Evolutionary conservation across 2,888 invertebrate genomes (phyloP), one percentile per base, ranked within the genome.

Genomic region (Leuctra nigra): DNA sequence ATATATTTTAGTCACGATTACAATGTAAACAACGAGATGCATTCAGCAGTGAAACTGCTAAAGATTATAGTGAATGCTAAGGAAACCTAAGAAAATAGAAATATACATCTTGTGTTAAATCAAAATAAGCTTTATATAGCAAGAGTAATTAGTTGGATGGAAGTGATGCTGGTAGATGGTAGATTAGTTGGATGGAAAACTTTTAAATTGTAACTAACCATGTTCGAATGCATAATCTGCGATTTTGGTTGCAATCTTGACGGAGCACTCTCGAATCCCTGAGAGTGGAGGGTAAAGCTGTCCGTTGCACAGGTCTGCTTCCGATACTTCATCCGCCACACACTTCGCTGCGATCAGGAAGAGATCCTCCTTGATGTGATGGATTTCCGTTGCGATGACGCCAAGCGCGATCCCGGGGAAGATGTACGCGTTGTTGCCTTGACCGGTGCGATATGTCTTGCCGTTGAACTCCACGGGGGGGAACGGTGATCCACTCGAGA

Each of bases 371-470:
- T 87, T 86, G 68, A 99, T 93, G 68, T 95, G 94, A 69, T 93
- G 89, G 4, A 94, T 88, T 56, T 92, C 90, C 25, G 94, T 91
- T 14, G 87, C 84, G 63, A 97, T 91, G 7, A 94, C 90, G 7
- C 96, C 99, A 18, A 99, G 80, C 9, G 95, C 96, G 55, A 96
- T 78, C 4, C 98, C 99, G 0, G 98, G 98, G 78, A 94, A 96
- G 67, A 97, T 95, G 73, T 97, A 97, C 0, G 96, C 91, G 73
- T 97, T 97, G 74, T 96, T 97, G 59, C 98, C 98, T 72, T 99
- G 99, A 0, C 99, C 98, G 0, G 98, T 91, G 63, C 83, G 79
- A 73, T 78, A 94, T 3, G 84, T 85, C 70, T 87, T 86, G 18
- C 90, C 93, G 55, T 85, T 80, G 66, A 84, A 78, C 13, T 80